Conservation (phyloP, 2,888 invertebrate species). For the Chesias legatella region DNA sequence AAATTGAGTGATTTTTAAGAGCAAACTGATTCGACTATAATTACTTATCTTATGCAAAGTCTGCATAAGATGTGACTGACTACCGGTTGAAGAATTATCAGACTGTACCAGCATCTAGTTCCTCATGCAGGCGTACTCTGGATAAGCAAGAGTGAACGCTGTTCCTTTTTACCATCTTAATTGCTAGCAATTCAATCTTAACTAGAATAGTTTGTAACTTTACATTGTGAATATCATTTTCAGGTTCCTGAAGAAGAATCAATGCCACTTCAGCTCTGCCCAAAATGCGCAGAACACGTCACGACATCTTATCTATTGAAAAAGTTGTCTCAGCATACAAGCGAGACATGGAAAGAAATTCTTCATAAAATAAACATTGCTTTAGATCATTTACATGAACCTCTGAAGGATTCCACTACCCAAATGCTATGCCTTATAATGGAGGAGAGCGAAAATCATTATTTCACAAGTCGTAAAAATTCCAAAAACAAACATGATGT, state of each 20-base stretch:
- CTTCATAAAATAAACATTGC: conserved; percentile 37
- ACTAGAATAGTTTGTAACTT: too few species aligned
- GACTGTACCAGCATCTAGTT: too few species aligned
- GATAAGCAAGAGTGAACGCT: too few species aligned
- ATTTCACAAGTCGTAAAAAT: conserved; percentile 48
- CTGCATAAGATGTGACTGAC: too few species aligned
- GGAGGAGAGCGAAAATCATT: conserved; percentile 40
- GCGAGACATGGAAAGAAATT: conserved; percentile 44
- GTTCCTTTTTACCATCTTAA: too few species aligned
- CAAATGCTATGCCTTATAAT: conserved; percentile 47
- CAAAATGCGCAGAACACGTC: conserved; percentile 41
- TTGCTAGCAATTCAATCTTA: too few species aligned
- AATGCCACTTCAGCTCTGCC: conserved; percentile 55
- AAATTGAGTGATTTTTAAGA: too few species aligned
- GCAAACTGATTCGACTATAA: too few species aligned
- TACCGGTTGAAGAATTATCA: too few species aligned
- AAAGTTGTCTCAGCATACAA: conserved; percentile 47
- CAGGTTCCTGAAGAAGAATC: conserved; percentile 45
- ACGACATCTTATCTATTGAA: conserved; percentile 53
- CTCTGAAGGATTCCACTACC: conserved; percentile 30
- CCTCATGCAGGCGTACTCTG: too few species aligned
- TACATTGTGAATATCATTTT: conserved; percentile 23
- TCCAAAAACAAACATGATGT: conserved; percentile 40
- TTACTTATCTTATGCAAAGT: too few species aligned
- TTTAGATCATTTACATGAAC: conserved; percentile 35